Percentiles rank a stretch among this genome's conserved stretches.
Conservation (phyloP, 2,888 invertebrate genomes). For the Eilema caniola region DNA sequence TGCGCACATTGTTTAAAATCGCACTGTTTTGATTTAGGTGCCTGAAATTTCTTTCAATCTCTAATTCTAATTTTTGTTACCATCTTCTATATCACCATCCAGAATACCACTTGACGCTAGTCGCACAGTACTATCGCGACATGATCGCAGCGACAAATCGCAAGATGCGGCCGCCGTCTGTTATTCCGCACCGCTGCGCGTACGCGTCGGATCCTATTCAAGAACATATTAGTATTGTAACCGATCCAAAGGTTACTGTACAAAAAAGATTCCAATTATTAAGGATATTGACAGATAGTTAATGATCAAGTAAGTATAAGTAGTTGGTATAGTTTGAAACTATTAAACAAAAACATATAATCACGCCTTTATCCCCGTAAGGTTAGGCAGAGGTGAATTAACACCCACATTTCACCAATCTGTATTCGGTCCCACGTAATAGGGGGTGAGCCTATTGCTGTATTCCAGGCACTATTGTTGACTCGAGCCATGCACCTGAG, state of each 20-base stretch:
- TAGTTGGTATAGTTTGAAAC: too few relatives aligned
- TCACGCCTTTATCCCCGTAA: too few relatives aligned
- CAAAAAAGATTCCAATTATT: conserved; percentile 40
- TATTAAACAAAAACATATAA: too few relatives aligned
- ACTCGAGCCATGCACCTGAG: too few relatives aligned
- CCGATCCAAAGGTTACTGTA: conserved; percentile 53
- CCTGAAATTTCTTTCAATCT: neutral
- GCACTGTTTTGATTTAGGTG: neutral
- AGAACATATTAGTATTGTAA: conserved; percentile 61
- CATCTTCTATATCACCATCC: conserved; percentile 48
- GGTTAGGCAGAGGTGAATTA: too few relatives aligned
- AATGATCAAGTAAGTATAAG: conserved; percentile 3
- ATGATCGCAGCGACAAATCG: conserved; percentile 76
- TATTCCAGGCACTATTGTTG: too few relatives aligned
- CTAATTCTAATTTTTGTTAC: conserved; percentile 1
- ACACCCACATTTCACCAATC: too few relatives aligned
- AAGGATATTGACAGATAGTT: conserved; percentile 35
- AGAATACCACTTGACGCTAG: conserved; percentile 60
- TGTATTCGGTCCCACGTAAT: too few relatives aligned
- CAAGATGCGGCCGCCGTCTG: conserved; percentile 56
- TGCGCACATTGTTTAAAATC: too few relatives aligned
- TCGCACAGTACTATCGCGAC: conserved; percentile 62
- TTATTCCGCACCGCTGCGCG: conserved; percentile 65
- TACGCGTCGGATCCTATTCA: conserved; percentile 54
- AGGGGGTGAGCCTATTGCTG: too few relatives aligned